Base-by-base conservation (phyloP, 2,113 vertebrate species). In the Setophaga petechia region DNA sequence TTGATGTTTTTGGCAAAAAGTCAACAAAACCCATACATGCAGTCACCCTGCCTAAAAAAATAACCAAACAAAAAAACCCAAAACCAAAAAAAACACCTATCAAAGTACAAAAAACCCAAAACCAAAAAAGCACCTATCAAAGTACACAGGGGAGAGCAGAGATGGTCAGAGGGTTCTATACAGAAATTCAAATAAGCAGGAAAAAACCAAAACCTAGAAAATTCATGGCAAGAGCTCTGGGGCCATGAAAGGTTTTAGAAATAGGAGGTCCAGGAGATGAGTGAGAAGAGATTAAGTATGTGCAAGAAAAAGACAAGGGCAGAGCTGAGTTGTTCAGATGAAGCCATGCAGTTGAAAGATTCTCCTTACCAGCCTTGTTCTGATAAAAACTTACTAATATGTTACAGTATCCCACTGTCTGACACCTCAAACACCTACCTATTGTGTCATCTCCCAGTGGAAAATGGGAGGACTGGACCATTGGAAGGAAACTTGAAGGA, bases 91-190 rank as follows among this genome's bases (percentile, higher is more conserved):
- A 55, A 21, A 57, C 2, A 10, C 22, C 6, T 49, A 41, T 9
- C 17, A 31, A 63, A 63, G 33, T 15, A 71, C 10, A 47, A 33
- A 57, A 57, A 57, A 21, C 7, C 7, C 30, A 3, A 31, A 31
- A 19, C 2, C 5, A 55, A 33, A 57, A 31, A 55, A 21, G 33
- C 2, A 10, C 22, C 6, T 49, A 41, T 9, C 17, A 31, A 63
- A 63, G 33, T 15, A 71, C 10, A 47, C 0, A 0, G 2, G 1
- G 5, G 6, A 19, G 7, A 67, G 15, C 5, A 37, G 11, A 66
- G 5, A 8, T 39, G 2, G 13, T 55, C 47, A 77, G 20, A 35
- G 7, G 10, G 18, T 46, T 82, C 79, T 57, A 44, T 20, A 11
- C 31, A 71, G n/a, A 66, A 44, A 71, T 67, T 59, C 16, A 52